Evolutionary conservation across 2,888 invertebrate genomes (phyloP).

Genomic region (Lithophane semibrunnea): DNA sequence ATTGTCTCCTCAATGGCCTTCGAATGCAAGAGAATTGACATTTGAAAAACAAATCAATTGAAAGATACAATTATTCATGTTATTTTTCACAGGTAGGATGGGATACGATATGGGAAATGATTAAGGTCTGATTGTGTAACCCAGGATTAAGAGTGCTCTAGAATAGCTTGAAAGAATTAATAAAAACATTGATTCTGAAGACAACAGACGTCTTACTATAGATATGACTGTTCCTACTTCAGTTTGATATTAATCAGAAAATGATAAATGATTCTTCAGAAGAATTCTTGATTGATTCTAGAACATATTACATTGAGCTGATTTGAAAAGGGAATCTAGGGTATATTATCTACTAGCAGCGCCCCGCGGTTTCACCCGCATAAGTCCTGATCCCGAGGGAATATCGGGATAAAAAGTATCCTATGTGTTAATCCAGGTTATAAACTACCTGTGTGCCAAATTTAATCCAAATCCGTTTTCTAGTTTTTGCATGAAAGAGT

Average conservation of each 20-base stretch:
- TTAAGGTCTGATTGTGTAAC: slow-evolving; percentile 51
- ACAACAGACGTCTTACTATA: neutral
- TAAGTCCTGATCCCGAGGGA: too few relatives aligned
- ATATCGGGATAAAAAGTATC: too few relatives aligned
- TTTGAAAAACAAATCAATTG: slow-evolving; percentile 78
- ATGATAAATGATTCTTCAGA: neutral
- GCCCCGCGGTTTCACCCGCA: too few relatives aligned
- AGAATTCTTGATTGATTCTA: neutral
- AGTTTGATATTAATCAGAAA: neutral
- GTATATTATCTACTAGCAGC: neutral
- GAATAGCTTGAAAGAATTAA: neutral
- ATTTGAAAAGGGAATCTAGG: neutral
- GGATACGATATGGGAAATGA: slow-evolving; percentile 63
- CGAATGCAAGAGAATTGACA: slow-evolving; percentile 66
- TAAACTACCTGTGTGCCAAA: too few relatives aligned
- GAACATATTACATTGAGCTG: neutral
- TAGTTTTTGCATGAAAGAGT: too few relatives aligned
- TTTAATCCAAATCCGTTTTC: too few relatives aligned
- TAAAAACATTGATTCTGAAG: neutral
- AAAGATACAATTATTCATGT: slow-evolving; percentile 71
- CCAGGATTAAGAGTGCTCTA: slow-evolving; percentile 11
- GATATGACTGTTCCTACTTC: neutral
- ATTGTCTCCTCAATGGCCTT: slow-evolving; percentile 73
- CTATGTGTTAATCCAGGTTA: too few relatives aligned
- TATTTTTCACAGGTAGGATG: slow-evolving; percentile 58